These are phyloP conservation scores for Pedetes capensis DNA, from an alignment of 2,113 vertebrate genomes.

Conservation along the genomic window DNA sequence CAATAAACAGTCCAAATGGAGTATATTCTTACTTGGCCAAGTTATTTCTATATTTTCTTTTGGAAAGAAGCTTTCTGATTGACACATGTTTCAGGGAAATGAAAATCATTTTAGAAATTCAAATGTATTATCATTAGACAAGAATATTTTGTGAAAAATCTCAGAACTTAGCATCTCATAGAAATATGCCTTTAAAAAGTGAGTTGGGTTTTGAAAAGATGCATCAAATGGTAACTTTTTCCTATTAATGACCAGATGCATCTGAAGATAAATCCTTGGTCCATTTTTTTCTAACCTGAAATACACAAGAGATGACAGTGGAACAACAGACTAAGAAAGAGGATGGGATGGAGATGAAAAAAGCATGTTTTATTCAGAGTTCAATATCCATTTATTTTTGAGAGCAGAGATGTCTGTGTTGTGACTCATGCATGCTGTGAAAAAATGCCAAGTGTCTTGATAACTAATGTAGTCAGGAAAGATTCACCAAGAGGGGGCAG, in stretches of 20 bases:
- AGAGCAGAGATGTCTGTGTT: constrained; percentile 67
- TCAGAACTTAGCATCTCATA: background rate
- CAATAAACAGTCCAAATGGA: background rate
- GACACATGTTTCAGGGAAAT: background rate
- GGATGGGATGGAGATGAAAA: constrained; percentile 14
- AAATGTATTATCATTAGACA: background rate
- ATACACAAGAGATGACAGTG: background rate
- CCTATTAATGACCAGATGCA: background rate
- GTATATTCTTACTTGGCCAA: background rate
- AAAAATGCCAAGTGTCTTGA: constrained; percentile 60
- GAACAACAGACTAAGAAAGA: background rate
- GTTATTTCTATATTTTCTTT: constrained; percentile 16
- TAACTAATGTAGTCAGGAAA: constrained; percentile 55
- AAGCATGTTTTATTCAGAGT: constrained; percentile 73
- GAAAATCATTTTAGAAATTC: constrained; percentile 32
- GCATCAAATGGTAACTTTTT: background rate
- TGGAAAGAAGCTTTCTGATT: constrained; percentile 12
- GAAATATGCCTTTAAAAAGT: background rate
- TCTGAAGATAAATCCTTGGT: background rate
- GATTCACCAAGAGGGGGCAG: constrained; percentile 51
- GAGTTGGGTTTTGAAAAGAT: background rate
- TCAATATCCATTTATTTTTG: constrained; percentile 69
- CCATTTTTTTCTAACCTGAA: background rate
- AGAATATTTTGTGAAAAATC: background rate
- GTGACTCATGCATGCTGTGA: constrained; percentile 66